phyloP scores from a whole-genome alignment of 2,113 vertebrate species.

The Lagopus leucura region DNA sequence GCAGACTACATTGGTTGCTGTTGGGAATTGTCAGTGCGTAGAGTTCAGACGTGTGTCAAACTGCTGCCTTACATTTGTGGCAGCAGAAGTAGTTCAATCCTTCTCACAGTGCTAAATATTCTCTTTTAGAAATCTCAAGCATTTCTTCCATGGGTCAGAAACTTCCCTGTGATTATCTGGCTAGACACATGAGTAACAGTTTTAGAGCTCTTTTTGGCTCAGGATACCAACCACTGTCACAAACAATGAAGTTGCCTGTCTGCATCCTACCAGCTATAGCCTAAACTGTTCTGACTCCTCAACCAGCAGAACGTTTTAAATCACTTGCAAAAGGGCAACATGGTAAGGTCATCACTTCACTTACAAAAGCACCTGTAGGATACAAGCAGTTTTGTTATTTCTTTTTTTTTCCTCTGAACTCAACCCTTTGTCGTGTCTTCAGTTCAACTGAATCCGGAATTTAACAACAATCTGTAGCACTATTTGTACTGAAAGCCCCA shows the following conservation, averaged over 20 bases:
- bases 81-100: background rate
- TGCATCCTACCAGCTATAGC: background rate
- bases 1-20: background rate
- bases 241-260: conserved; percentile 29
- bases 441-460: background rate
- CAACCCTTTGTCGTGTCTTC: background rate
- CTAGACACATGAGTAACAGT: conserved; percentile 11
- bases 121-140: background rate
- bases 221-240: conserved; percentile 9
- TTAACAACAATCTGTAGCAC: background rate
- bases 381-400: background rate
- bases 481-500: background rate
- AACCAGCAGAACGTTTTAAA: conserved; percentile 25
- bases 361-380: background rate
- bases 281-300: background rate
- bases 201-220: conserved; percentile 12
- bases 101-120: background rate
- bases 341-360: background rate
- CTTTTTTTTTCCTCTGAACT: background rate
- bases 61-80: background rate
- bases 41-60: background rate
- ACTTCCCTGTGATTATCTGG: background rate
- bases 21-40: background rate
- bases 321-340: background rate
- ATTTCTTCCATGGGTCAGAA: conserved; percentile 25